Percentiles rank a stretch among this genome's conserved stretches.
Evolutionary conservation across 2,113 vertebrate genomes (phyloP).

Genomic region (Myiozetetes cayanensis): DNA sequence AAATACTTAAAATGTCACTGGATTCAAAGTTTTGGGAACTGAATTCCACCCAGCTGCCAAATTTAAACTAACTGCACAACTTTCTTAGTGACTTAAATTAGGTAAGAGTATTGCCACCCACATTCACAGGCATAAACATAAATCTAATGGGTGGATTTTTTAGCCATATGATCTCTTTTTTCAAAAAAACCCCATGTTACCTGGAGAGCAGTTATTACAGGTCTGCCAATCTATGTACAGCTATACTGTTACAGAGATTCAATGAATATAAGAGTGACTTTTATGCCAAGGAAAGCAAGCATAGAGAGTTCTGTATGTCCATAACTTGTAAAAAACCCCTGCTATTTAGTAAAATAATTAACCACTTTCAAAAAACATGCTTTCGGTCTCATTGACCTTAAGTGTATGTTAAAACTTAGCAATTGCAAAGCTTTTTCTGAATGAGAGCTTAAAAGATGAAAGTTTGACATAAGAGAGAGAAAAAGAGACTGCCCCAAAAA

Average conservation of each 20-base stretch:
- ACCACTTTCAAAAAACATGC: rapidly evolving
- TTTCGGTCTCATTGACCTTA: not conserved
- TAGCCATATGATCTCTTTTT: not conserved
- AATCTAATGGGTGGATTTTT: not conserved
- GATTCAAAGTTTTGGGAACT: not conserved
- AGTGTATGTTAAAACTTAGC: not conserved
- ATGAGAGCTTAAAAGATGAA: not conserved
- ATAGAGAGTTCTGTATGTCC: not conserved
- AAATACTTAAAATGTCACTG: not conserved
- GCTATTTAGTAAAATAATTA: not conserved
- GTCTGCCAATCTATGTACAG: not conserved
- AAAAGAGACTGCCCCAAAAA: not conserved
- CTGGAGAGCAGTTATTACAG: not conserved
- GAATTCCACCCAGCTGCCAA: not conserved
- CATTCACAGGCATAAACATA: not conserved
- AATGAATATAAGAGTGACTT: not conserved
- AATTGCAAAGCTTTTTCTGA: not conserved
- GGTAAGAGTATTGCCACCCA: not conserved
- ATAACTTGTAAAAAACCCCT: not conserved
- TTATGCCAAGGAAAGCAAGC: not conserved
- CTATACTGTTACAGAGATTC: not conserved
- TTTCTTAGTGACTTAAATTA: not conserved
- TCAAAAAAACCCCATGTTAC: not conserved
- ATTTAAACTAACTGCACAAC: not conserved
- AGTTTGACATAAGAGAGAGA: not conserved